phyloP scores from a whole-genome alignment of 2,797 vertebrate species.

The Echeneis naucrates region DNA sequence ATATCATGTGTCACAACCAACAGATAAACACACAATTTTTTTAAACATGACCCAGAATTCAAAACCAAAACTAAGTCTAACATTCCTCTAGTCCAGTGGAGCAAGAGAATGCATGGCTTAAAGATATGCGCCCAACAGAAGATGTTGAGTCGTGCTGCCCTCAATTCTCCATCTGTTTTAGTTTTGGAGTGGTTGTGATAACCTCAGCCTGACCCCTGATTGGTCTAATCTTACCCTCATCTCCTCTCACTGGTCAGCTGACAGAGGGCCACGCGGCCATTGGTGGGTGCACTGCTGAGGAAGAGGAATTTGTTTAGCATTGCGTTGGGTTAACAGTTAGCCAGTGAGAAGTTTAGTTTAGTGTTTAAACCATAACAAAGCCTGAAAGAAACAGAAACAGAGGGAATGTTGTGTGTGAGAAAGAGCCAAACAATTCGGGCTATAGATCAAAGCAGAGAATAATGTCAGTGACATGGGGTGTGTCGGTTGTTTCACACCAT shows the following conservation, averaged over 20 bases:
- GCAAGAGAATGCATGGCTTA: conserved; percentile 69
- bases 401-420: conserved; percentile 66
- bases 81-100: conserved; percentile 68
- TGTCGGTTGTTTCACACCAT: not conserved
- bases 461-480: not conserved
- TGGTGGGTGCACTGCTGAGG: conserved; percentile 59
- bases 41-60: conserved; percentile 68
- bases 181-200: conserved; percentile 85
- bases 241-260: conserved; percentile 79
- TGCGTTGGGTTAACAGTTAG: conserved; percentile 73
- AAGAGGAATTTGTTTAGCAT: conserved; percentile 75
- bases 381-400: conserved; percentile 68
- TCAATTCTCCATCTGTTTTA: conserved; percentile 84
- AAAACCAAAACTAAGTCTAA: conserved; percentile 70
- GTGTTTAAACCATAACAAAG: conserved; percentile 72
- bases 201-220: conserved; percentile 82
- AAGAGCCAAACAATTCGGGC: conserved; percentile 45
- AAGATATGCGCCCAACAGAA: conserved; percentile 73
- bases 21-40: conserved; percentile 54
- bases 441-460: conserved; percentile 11
- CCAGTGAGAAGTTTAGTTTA: conserved; percentile 78
- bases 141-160: conserved; percentile 69
- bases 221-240: conserved; percentile 81
- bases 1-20: conserved; percentile 39
- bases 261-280: conserved; percentile 58